Conservation (phyloP, 2,888 invertebrate genomes). For the Drosophila lutescens region DNA sequence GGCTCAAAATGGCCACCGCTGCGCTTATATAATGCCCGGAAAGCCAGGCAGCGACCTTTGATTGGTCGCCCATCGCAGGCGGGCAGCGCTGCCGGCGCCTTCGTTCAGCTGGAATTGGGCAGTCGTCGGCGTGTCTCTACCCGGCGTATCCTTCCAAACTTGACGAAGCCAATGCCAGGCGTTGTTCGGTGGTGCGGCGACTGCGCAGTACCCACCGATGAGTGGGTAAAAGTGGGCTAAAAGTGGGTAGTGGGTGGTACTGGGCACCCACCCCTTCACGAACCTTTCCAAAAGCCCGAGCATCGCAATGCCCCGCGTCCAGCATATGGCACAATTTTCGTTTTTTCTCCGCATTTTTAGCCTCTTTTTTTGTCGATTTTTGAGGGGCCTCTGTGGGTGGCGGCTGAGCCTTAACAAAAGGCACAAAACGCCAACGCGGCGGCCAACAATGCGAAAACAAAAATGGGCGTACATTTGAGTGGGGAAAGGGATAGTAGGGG, state of each 20-base stretch:
- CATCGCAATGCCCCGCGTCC: conserved; percentile 67
- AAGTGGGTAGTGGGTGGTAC: background rate
- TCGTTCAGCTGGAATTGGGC: conserved; percentile 77
- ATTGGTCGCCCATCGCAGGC: conserved; percentile 49
- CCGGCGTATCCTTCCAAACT: conserved; percentile 52
- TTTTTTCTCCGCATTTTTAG: conserved; percentile 36
- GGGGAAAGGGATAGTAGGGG: background rate
- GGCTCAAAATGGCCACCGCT: conserved; percentile 67
- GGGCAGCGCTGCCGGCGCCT: conserved; percentile 47
- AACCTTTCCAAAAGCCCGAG: conserved; percentile 12
- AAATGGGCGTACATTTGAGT: conserved; percentile 35
- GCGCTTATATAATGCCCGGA: conserved; percentile 53
- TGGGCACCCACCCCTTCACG: conserved; percentile 1
- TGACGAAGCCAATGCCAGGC: conserved; percentile 70
- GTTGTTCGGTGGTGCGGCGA: conserved; percentile 40
- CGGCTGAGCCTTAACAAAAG: conserved; percentile 58
- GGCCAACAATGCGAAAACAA: conserved; percentile 50
- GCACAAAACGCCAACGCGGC: conserved; percentile 68
- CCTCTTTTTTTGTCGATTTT: background rate
- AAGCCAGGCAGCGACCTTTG: conserved; percentile 30
- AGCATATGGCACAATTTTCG: conserved; percentile 79
- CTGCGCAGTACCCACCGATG: conserved; percentile 48
- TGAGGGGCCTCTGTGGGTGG: background rate
- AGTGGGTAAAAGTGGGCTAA: too few relatives aligned
- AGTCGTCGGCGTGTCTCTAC: conserved; percentile 45